Percentiles rank a stretch among this genome's conserved stretches.
Evolutionary conservation across 1,140 invertebrate species (phyloP).

Genomic region (Dinoponera quadriceps): DNA sequence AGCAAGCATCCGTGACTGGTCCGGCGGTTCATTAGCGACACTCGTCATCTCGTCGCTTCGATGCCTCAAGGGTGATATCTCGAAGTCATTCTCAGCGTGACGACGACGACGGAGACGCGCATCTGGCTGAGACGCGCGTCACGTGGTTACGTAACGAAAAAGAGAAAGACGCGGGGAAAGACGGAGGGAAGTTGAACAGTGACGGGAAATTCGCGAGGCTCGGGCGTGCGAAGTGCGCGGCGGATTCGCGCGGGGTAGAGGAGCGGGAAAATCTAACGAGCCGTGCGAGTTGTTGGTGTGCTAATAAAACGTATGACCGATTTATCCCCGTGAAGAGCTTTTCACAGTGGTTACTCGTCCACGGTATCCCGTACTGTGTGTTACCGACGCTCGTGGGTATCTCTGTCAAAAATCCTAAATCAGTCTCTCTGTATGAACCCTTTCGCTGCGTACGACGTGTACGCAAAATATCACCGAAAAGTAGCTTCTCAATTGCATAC

Average conservation of each 20-base stretch:
- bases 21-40: background rate
- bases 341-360: background rate
- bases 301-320: conserved; percentile 15
- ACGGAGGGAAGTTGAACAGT: conserved; percentile 14
- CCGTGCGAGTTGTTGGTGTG: background rate
- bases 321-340: background rate
- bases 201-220: conserved; percentile 3
- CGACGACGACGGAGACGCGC: conserved; percentile 29
- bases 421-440: no score
- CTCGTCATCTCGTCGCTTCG: background rate
- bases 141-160: conserved; percentile 41
- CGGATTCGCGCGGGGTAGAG: background rate
- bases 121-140: conserved; percentile 31
- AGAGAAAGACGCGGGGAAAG: conserved; percentile 45
- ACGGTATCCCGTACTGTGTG: background rate
- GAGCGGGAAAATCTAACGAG: background rate
- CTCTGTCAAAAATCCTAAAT: no score
- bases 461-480: no score
- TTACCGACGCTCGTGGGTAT: background rate
- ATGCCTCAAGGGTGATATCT: conserved; percentile 3
- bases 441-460: no score
- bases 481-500: no score
- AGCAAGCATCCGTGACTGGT: conserved; percentile 1
- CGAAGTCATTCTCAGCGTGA: background rate
- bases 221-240: background rate